Evolutionary conservation across 2,797 vertebrate genomes (phyloP).

Genomic region (Cottoperca gobio): DNA sequence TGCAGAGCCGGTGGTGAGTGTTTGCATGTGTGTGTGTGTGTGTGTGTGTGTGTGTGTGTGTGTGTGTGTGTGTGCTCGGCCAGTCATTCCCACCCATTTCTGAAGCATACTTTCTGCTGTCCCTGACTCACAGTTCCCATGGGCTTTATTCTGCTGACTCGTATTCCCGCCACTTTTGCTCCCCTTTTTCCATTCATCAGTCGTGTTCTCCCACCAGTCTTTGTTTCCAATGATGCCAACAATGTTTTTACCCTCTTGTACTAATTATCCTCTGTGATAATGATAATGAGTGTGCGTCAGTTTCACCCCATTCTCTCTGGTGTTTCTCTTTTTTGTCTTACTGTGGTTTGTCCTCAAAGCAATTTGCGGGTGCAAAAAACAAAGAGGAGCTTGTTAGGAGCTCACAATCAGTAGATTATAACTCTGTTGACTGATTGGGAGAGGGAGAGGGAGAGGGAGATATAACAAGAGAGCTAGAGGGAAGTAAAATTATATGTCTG

Average conservation of each 20-base stretch:
- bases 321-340: conserved; percentile 48
- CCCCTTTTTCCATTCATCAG: conserved; percentile 38
- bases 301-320: conserved; percentile 62
- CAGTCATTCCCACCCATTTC: conserved; percentile 34
- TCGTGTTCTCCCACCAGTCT: conserved; percentile 14
- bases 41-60: conserved; percentile 4
- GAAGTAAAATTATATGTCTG: conserved; percentile 33
- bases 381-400: conserved; percentile 89
- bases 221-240: conserved; percentile 58
- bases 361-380: conserved; percentile 81
- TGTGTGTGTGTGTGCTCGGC: neutral
- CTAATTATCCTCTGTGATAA: conserved; percentile 74
- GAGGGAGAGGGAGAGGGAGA: conserved; percentile 22
- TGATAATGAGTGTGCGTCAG: conserved; percentile 76
- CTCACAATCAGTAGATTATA: conserved; percentile 77
- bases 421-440: conserved; percentile 62
- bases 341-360: conserved; percentile 60
- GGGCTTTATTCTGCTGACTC: conserved; percentile 65
- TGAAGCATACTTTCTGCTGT: conserved; percentile 12
- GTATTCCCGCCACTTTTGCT: conserved; percentile 55
- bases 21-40: conserved; percentile 14
- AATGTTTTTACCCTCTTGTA: conserved; percentile 63
- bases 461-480: conserved; percentile 36
- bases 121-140: conserved; percentile 73
- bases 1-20: too few relatives aligned